These are phyloP conservation scores for Tortricodes alternella DNA, from an alignment of 2,888 invertebrate species.

Conservation along the genomic window DNA sequence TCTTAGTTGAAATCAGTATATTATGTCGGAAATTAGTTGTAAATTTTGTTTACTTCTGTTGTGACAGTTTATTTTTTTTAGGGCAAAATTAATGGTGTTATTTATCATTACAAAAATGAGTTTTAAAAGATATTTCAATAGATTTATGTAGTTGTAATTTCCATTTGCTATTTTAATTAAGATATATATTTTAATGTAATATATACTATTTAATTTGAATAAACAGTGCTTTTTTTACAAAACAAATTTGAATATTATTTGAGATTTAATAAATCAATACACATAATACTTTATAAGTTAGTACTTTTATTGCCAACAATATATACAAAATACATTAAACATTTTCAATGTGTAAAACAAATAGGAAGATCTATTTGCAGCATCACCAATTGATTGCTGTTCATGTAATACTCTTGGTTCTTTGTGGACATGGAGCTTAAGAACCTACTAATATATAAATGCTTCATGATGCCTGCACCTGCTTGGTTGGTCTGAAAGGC, in stretches of 20 bases:
- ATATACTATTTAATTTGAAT: slow-evolving; percentile 82
- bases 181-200: slow-evolving; percentile 81
- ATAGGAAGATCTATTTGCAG: slow-evolving; percentile 44
- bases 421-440: slow-evolving; percentile 42
- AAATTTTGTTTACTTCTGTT: slow-evolving; percentile 62
- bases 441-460: slow-evolving; percentile 51
- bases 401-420: slow-evolving; percentile 45
- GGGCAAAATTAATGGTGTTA: slow-evolving; percentile 70
- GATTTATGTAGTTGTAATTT: slow-evolving; percentile 77
- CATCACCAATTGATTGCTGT: slow-evolving; percentile 56
- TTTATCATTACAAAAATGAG: slow-evolving; percentile 61
- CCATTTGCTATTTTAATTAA: slow-evolving; percentile 80
- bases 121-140: slow-evolving; percentile 75
- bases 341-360: slow-evolving; percentile 41
- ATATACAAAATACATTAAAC: slow-evolving; percentile 54
- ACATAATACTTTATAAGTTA: slow-evolving; percentile 36
- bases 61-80: slow-evolving; percentile 62
- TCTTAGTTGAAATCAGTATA: slow-evolving; percentile 68
- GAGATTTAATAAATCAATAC: neutral
- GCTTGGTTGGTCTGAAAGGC: slow-evolving; percentile 60
- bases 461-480: slow-evolving; percentile 66
- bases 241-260: slow-evolving; percentile 37
- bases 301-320: slow-evolving; percentile 65
- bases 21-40: slow-evolving; percentile 61
- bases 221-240: slow-evolving; percentile 78